Evolutionary conservation across 2,888 invertebrate genomes (phyloP).

Genomic region (Trimorus sp.): DNA sequence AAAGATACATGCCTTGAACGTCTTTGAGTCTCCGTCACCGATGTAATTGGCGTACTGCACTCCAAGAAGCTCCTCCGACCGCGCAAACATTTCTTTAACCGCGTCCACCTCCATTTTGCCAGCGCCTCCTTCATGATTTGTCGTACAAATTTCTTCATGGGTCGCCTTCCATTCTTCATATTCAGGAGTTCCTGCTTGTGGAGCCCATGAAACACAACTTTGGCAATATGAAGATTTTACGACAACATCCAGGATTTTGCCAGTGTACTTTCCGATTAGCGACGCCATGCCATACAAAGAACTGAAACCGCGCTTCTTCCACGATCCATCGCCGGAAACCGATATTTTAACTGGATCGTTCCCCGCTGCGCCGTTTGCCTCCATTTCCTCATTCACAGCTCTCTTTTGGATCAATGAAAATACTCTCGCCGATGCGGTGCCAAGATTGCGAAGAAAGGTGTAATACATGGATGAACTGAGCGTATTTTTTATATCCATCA

Average conservation of each 20-base stretch:
- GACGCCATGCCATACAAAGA: neutral
- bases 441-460: neutral
- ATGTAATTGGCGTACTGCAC: neutral
- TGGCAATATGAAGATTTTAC: neutral
- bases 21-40: conserved; percentile 2
- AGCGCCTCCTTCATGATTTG: neutral
- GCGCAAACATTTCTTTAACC: neutral
- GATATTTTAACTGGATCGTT: conserved; percentile 5
- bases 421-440: conserved; percentile 1
- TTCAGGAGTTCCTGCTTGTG: neutral
- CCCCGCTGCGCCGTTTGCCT: conserved; percentile 4
- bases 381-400: neutral
- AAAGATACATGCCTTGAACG: no score
- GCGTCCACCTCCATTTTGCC: conserved; percentile 7
- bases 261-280: neutral
- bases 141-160: conserved; percentile 14
- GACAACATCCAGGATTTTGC: neutral
- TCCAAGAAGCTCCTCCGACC: neutral
- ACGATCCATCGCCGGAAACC: conserved; percentile 2
- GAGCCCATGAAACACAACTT: neutral
- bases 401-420: neutral
- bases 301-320: conserved; percentile 15
- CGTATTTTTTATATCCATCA: no score
- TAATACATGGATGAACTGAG: no score
- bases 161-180: conserved; percentile 2